Evolutionary conservation across 2,888 invertebrate genomes (phyloP).

Genomic region (Synanthedon vespiformis): DNA sequence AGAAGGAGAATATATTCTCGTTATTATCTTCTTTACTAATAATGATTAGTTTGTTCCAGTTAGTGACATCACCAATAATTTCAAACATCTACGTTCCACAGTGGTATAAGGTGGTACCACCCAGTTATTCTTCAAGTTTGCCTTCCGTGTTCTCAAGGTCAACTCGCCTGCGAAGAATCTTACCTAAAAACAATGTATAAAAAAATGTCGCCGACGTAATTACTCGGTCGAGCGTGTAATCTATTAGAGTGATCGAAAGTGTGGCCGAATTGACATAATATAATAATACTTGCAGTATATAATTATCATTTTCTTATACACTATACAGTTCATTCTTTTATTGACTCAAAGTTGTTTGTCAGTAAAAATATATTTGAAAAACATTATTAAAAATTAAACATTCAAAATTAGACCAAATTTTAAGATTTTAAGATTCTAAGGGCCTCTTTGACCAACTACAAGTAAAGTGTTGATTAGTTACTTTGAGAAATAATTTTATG

Average conservation of each 20-base stretch:
- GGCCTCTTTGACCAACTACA: too few relatives aligned
- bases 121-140: conserved; percentile 29
- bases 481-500: too few relatives aligned
- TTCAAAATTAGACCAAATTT: too few relatives aligned
- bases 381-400: too few relatives aligned
- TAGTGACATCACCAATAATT: neutral
- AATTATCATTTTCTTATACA: too few relatives aligned
- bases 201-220: conserved; percentile 26
- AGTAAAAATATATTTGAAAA: too few relatives aligned
- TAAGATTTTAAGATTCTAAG: too few relatives aligned
- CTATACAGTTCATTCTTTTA: too few relatives aligned
- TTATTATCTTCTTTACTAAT: neutral
- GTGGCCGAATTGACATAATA: neutral
- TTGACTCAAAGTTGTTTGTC: too few relatives aligned
- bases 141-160: conserved; percentile 51
- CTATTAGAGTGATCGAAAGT: conserved; percentile 10
- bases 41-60: neutral
- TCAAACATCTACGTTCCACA: neutral
- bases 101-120: conserved; percentile 7
- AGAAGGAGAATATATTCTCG: too few relatives aligned
- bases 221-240: conserved; percentile 16
- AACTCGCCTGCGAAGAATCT: conserved; percentile 20
- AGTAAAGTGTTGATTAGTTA: too few relatives aligned
- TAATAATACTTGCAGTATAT: too few relatives aligned
- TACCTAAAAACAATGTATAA: conserved; percentile 17